These are phyloP conservation scores for Danio aesculapii DNA, from an alignment of 2,797 vertebrate genomes.

Conservation along the genomic window DNA sequence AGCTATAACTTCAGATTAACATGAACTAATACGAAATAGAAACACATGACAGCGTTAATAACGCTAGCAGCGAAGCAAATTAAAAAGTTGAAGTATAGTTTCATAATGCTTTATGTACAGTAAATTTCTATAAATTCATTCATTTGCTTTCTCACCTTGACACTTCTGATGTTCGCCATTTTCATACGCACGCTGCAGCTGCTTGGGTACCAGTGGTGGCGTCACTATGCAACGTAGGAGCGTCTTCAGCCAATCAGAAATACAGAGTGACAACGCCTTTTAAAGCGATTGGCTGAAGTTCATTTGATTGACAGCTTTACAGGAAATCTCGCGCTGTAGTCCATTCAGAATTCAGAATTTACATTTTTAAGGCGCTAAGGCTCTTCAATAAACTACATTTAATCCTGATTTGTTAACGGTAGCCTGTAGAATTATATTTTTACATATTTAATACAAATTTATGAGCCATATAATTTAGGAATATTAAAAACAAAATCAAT, in stretches of 20 bases:
- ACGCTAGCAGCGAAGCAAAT: neutral
- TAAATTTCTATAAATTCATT: neutral
- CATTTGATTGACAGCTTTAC: neutral
- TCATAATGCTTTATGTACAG: too few relatives aligned
- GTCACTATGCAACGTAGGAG: neutral
- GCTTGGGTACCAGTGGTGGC: neutral
- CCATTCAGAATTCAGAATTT: neutral
- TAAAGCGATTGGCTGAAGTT: neutral
- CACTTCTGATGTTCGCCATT: conserved; percentile 82
- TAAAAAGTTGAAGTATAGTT: neutral
- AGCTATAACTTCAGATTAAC: neutral
- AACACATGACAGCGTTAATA: neutral
- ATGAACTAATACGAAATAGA: neutral
- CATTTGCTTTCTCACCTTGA: conserved; percentile 77
- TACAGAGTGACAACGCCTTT: conserved; percentile 30
- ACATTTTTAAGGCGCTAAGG: conserved; percentile 55
- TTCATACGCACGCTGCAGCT: conserved; percentile 38
- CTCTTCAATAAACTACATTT: conserved; percentile 6
- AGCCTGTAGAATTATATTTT: neutral
- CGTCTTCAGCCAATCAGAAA: conserved; percentile 58
- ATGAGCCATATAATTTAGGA: neutral
- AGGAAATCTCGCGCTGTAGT: conserved; percentile 43
- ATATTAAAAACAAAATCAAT: neutral
- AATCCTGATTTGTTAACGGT: neutral
- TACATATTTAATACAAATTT: neutral